Base-by-base conservation (phyloP, 2,113 vertebrate species). In the Odontophorus gujanensis region DNA sequence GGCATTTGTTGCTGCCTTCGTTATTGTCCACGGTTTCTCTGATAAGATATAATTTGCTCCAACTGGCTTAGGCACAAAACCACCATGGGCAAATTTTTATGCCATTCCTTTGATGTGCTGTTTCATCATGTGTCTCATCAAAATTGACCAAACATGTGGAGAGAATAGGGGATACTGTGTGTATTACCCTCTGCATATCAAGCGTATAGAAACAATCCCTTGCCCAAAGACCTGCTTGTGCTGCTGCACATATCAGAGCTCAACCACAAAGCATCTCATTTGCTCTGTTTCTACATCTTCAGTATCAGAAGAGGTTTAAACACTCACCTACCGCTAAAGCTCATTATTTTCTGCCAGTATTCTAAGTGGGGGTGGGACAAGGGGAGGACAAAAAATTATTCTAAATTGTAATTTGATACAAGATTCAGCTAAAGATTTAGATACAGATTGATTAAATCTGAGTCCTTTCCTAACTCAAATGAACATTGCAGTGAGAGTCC, bases 401-500 rank as follows among this genome's bases (percentile, higher is more conserved):
- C 32, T 83, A 94, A 95, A 96, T 45, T 82, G 80, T 95, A 97
- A 94, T 97, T 95, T 95, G 84, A 93, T 92, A 87, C 76, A 87
- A 96, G 72, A 96, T 90, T 95, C 81, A 76, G 84, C 71, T 91
- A 91, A 72, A 72, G 73, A 96, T 97, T 95, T 97, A 85, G 67
- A 92, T 91, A 77, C 28, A 42, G 58, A 90, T 87, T 97, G 94
- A 97, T 97, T 96, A 97, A 97, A 96, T 78, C 63, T 84, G 89
- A 93, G 87, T 93, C 85, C 55, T 90, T 87, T 97, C 92, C 90
- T 96, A 93, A 83, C 84, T 94, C 26, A 93, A 85, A 84, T 81
- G 38, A 76, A 36, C 58, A 38, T 38, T 93, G 58, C 67, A 43
- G 11, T 58, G 16, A 72, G 28, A 85, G 25, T 85, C 57, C 38